These are phyloP conservation scores for Serilophus lunatus DNA, from an alignment of 2,113 vertebrate species.

Conservation along the genomic window DNA sequence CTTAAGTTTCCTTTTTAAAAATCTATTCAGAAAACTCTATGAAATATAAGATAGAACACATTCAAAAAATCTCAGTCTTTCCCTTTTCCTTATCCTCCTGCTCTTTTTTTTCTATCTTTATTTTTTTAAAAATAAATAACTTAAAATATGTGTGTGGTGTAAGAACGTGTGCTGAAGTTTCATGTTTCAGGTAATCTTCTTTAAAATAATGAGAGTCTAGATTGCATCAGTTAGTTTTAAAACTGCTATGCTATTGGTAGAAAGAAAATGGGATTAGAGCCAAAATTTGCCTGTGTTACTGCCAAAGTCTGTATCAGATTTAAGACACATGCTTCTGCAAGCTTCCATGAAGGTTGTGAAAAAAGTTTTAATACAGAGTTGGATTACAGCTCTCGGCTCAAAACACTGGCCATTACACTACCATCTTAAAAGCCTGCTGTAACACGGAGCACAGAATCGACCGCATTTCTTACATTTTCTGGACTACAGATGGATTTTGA, in stretches of 20 bases:
- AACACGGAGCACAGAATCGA: neutral
- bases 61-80: neutral
- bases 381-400: conserved; percentile 67
- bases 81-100: neutral
- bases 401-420: conserved; percentile 46
- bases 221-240: conserved; percentile 67
- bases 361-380: conserved; percentile 75
- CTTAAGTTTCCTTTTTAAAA: neutral
- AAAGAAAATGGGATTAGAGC: conserved; percentile 71
- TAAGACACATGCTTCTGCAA: conserved; percentile 89
- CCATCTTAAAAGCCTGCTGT: conserved; percentile 56
- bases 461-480: conserved; percentile 35
- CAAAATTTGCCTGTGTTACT: conserved; percentile 75
- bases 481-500: conserved; percentile 50
- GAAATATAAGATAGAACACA: neutral
- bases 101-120: neutral
- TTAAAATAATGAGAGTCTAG: conserved; percentile 60
- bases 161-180: conserved; percentile 61
- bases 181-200: conserved; percentile 77
- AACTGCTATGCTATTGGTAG: conserved; percentile 74
- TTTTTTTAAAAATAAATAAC: neutral
- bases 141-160: conserved; percentile 3
- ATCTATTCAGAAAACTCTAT: neutral
- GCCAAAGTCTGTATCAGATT: conserved; percentile 91
- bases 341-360: conserved; percentile 74